phyloP scores from a whole-genome alignment of 2,797 vertebrate genomes.

The Borostomias antarcticus region DNA sequence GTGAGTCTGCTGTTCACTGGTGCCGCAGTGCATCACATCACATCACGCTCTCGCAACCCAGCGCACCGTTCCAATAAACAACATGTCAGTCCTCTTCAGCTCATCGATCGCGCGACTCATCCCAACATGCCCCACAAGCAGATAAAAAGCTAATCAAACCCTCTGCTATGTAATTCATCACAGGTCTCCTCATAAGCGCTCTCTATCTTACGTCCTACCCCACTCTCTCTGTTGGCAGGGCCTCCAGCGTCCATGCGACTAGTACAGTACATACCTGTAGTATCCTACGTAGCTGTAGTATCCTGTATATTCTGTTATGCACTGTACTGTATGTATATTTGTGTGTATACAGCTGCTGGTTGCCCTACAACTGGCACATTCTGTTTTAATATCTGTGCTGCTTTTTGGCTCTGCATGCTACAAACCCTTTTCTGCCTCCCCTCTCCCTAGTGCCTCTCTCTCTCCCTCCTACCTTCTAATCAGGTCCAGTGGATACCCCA shows the following conservation, averaged over 20 bases:
- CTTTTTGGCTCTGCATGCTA: too few species aligned
- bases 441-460: too few species aligned
- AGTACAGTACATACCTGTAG: too few species aligned
- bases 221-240: slow-evolving; percentile 35
- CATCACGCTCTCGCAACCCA: slow-evolving; percentile 33
- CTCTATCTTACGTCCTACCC: slow-evolving; percentile 41
- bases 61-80: slow-evolving; percentile 63
- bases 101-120: slow-evolving; percentile 58
- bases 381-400: too few species aligned
- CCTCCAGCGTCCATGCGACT: slow-evolving; percentile 46
- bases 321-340: too few species aligned
- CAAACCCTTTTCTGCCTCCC: too few species aligned
- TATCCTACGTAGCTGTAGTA: too few species aligned
- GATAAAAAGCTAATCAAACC: slow-evolving; percentile 77
- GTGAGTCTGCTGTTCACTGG: slow-evolving; percentile 41
- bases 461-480: too few species aligned
- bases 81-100: slow-evolving; percentile 44
- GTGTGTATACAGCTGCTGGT: too few species aligned
- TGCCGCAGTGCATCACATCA: slow-evolving; percentile 40
- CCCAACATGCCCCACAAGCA: slow-evolving; percentile 57
- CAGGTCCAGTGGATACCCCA: too few species aligned
- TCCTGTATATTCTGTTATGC: too few species aligned
- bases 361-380: too few species aligned
- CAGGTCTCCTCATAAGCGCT: slow-evolving; percentile 44
- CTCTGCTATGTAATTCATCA: slow-evolving; percentile 65